Evolutionary conservation across 2,113 vertebrate species (phyloP).

Genomic region (Pelecanus crispus): DNA sequence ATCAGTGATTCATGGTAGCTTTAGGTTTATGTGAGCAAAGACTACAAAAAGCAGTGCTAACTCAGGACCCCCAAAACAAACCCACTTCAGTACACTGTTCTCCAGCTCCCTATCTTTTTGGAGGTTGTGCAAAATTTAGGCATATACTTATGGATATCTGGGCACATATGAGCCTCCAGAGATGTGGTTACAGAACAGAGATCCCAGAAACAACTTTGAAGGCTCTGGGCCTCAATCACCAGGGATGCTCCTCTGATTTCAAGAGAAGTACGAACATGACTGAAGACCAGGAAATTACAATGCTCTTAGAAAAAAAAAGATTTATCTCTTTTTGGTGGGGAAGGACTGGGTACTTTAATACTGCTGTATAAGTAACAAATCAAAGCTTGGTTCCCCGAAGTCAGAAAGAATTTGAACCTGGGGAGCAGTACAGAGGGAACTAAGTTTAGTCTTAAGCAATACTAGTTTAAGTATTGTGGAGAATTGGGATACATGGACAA

Average conservation of each 20-base stretch:
- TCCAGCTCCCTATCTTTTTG: background rate
- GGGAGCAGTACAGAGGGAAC: background rate
- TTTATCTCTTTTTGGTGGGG: background rate
- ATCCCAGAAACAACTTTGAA: background rate
- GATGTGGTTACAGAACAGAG: background rate
- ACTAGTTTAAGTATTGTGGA: background rate
- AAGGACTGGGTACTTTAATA: background rate
- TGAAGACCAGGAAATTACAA: background rate
- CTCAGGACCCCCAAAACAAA: background rate
- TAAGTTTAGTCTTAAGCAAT: background rate
- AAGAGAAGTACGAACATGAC: background rate
- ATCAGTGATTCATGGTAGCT: background rate
- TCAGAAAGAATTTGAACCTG: background rate
- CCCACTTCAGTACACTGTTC: background rate
- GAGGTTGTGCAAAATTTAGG: background rate
- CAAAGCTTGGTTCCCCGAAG: background rate
- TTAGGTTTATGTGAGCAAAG: background rate
- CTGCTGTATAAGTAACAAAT: background rate
- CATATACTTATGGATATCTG: background rate
- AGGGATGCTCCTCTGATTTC: background rate
- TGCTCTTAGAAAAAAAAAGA: background rate
- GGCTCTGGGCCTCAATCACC: background rate
- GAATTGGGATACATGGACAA: background rate
- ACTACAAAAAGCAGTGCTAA: background rate
- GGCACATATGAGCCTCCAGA: background rate